Percentiles rank a stretch among this genome's conserved stretches.
Conservation (phyloP, 2,888 invertebrate species). For the Tholera decimalis region DNA sequence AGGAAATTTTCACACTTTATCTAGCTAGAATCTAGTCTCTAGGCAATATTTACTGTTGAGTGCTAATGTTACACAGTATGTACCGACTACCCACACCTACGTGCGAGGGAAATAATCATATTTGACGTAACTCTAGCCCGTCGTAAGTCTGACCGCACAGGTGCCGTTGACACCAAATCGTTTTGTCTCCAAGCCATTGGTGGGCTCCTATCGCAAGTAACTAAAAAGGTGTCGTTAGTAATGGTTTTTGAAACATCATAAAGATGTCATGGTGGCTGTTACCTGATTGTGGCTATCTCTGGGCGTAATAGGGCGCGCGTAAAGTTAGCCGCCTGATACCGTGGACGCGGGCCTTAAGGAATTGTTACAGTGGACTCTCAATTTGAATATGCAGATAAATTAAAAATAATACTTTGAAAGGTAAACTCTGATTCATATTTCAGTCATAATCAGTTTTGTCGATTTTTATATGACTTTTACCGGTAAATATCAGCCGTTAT, state of each 20-base stretch:
- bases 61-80: background rate
- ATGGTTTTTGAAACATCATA: slow-evolving; percentile 91
- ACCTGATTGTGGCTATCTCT: slow-evolving; percentile 88
- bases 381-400: slow-evolving; percentile 36
- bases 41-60: too few relatives aligned
- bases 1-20: too few relatives aligned
- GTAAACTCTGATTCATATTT: background rate
- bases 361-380: slow-evolving; percentile 56
- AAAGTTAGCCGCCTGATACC: slow-evolving; percentile 75
- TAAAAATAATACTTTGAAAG: slow-evolving; percentile 26
- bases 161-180: slow-evolving; percentile 78
- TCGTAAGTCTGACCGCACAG: slow-evolving; percentile 63
- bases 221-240: slow-evolving; percentile 92
- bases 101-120: background rate
- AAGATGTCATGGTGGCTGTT: slow-evolving; percentile 90
- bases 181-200: slow-evolving; percentile 81
- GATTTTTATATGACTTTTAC: slow-evolving; percentile 37
- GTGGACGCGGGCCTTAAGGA: slow-evolving; percentile 53
- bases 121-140: slow-evolving; percentile 23
- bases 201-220: slow-evolving; percentile 87
- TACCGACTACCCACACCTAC: too few relatives aligned
- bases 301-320: slow-evolving; percentile 75
- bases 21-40: too few relatives aligned
- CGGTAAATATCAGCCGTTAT: slow-evolving; percentile 24
- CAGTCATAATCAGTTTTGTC: slow-evolving; percentile 10